Base-by-base conservation (phyloP, 1,140 invertebrate species). In the Leguminivora glycinivorella region DNA sequence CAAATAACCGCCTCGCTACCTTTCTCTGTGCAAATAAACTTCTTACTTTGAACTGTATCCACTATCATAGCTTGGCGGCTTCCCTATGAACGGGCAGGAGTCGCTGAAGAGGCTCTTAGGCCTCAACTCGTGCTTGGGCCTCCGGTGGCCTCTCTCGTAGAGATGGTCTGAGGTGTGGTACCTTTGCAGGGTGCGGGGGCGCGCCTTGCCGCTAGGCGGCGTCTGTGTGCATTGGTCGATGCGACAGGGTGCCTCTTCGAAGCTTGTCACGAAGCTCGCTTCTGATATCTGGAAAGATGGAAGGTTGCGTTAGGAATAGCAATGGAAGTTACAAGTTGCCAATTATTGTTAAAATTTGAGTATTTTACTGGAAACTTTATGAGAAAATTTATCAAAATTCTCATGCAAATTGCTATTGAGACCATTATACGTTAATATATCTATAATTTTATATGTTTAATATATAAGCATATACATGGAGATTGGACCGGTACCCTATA, bases 181-280 rank as follows among this genome's bases (percentile, higher is more conserved):
- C 78, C 87, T 84, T 80, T 89, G 87, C n/a, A 91, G 80, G 12
- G 81, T 80, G 19, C 83, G 81, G 0, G 84, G 83, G n/a, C 81
- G 82, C 6, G 80, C 63, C 70, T 87, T 88, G 17, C 86, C 85
- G 76, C 83, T 78, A 1, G 87, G 87, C 10, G 86, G 87, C 6
- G 89, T 91, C 73, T 91, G 89, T n/a, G 87, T 91, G 73, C 83
- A 88, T 82, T 89, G 87, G 75, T 91, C 87, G 26, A 83, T 80
- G 26, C 83, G 83, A 66, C 68, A 73, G 24, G 82, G 24, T 12
- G 75, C 75, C 67, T 91, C 88, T 74, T 91, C 88, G 7, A 91
- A 80, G 72, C 83, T 89, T 43, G 88, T 91, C 68, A 89, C 85
- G 82, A 85, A 91, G 76, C 88, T 91, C 19, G 87, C 84, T 74